A percentile compares a stretch with the other conserved stretches of the same genome.
Conservation (phyloP, 1,140 invertebrate genomes). For the Lineus longissimus region DNA sequence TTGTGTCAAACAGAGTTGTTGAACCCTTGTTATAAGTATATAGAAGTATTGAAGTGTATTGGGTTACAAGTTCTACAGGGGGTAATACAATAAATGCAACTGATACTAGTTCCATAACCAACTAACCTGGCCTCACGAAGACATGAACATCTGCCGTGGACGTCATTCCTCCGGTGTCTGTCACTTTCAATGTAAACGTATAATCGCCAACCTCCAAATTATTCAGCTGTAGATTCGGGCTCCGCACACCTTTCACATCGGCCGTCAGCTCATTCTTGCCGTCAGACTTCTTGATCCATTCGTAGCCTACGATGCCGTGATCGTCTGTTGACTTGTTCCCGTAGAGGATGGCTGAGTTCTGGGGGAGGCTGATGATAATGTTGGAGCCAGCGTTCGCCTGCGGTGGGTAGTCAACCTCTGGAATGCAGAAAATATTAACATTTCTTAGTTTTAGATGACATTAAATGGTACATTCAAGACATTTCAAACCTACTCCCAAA, state of each 20-base stretch:
- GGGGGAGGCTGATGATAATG: constrained; percentile 82
- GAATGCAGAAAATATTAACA: constrained; percentile 5
- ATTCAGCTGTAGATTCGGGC: constrained; percentile 78
- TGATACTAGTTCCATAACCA: no score
- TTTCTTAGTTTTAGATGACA: neutral
- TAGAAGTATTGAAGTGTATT: no score
- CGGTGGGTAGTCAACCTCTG: constrained; percentile 86
- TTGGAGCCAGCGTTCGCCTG: constrained; percentile 90
- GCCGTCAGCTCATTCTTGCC: constrained; percentile 67
- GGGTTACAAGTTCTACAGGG: neutral
- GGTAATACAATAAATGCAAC: no score
- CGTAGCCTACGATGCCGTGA: constrained; percentile 85
- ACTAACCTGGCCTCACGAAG: constrained; percentile 79
- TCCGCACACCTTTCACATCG: constrained; percentile 88
- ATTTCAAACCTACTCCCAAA: neutral
- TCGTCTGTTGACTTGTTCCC: constrained; percentile 89
- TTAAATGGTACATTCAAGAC: neutral
- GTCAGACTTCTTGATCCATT: constrained; percentile 86
- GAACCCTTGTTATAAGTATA: no score
- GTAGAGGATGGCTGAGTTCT: constrained; percentile 80
- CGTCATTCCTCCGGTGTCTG: constrained; percentile 80
- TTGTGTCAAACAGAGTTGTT: no score
- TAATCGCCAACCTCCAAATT: constrained; percentile 91
- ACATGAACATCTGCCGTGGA: constrained; percentile 84
- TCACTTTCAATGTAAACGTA: constrained; percentile 88